phyloP scores from a whole-genome alignment of 2,797 vertebrate species.

The Urosaurus nigricauda region DNA sequence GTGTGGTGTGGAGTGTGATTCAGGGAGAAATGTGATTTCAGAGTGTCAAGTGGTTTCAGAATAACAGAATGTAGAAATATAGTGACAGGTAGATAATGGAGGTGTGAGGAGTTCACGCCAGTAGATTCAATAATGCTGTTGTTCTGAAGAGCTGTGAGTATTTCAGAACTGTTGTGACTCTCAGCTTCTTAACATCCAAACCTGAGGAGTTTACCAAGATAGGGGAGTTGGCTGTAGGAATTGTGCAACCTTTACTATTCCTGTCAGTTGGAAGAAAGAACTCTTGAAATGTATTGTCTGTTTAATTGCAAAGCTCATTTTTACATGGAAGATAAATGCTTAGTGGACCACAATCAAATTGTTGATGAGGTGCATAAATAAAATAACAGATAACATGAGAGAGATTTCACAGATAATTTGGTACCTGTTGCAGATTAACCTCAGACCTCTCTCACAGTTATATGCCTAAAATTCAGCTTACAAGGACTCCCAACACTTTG shows the following conservation, averaged over 20 bases:
- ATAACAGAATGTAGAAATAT: conserved; percentile 35
- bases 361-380: too few relatives aligned
- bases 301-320: too few relatives aligned
- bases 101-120: conserved; percentile 17
- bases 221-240: conserved; percentile 2
- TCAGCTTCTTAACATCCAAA: conserved; percentile 27
- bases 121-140: conserved; percentile 30
- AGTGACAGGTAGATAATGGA: background rate
- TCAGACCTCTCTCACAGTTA: too few relatives aligned
- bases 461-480: too few relatives aligned
- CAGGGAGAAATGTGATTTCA: background rate
- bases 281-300: background rate
- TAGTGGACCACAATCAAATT: too few relatives aligned
- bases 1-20: conserved; percentile 15
- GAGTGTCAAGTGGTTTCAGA: conserved; percentile 43
- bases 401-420: too few relatives aligned
- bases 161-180: conserved; percentile 43
- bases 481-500: too few relatives aligned
- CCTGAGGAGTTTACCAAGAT: too few relatives aligned
- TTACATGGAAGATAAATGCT: too few relatives aligned
- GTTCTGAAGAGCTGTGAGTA: conserved; percentile 19
- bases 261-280: background rate
- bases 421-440: too few relatives aligned
- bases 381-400: too few relatives aligned
- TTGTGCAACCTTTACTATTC: background rate